Percentiles rank a stretch among this genome's conserved stretches.
Evolutionary conservation across 2,113 vertebrate genomes (phyloP).

Genomic region (Bubo bubo): DNA sequence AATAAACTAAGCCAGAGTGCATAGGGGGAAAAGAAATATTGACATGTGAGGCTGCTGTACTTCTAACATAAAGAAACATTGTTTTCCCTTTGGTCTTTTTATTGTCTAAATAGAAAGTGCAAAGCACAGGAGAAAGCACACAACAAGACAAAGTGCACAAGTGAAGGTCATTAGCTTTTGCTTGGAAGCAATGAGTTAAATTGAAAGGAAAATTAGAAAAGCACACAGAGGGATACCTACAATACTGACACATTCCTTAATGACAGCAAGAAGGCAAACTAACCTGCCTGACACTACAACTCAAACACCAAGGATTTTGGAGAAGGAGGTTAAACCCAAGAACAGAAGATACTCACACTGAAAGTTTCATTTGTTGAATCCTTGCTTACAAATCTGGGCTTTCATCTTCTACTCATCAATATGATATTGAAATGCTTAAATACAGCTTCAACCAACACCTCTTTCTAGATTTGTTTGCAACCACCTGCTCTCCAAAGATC

Average conservation of each 20-base stretch:
- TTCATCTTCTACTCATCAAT: not conserved
- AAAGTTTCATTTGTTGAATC: not conserved
- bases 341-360: not conserved
- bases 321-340: not conserved
- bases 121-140: not conserved
- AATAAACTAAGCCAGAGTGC: slow-evolving; percentile 70
- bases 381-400: not conserved
- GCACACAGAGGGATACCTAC: not conserved
- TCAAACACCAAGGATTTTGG: not conserved
- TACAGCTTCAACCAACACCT: not conserved
- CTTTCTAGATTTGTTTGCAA: not conserved
- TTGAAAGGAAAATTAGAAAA: not conserved
- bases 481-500: not conserved
- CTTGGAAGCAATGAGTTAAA: not conserved
- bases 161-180: not conserved
- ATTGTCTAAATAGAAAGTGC: slow-evolving; percentile 54
- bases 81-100: slow-evolving; percentile 56
- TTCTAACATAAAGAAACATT: slow-evolving; percentile 55
- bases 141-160: not conserved
- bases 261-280: not conserved
- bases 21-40: slow-evolving; percentile 69
- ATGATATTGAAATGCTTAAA: not conserved
- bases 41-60: slow-evolving; percentile 49
- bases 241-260: not conserved
- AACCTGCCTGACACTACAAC: not conserved